A percentile compares a stretch with the other conserved stretches of the same genome.
Evolutionary conservation across 2,797 vertebrate genomes (phyloP).

Genomic region (Diceros bicornis): DNA sequence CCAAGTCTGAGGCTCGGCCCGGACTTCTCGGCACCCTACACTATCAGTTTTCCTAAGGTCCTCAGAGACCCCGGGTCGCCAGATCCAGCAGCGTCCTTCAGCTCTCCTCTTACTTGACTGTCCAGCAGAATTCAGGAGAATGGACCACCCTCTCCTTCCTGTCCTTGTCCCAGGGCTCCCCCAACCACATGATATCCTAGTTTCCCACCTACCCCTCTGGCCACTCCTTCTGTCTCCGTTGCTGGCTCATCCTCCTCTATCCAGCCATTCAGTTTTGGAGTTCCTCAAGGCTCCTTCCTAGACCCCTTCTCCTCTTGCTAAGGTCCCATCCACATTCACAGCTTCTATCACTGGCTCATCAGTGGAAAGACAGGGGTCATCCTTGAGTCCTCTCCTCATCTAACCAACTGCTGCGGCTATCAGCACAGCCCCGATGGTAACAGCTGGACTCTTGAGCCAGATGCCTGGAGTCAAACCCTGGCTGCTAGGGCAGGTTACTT

Average conservation of each 20-base stretch:
- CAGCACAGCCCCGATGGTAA: neutral
- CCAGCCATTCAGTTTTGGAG: neutral
- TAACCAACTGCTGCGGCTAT: fast-evolving
- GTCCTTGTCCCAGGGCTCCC: neutral
- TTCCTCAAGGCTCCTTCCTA: neutral
- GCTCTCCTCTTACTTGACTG: neutral
- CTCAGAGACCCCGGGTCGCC: neutral
- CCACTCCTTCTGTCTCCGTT: neutral
- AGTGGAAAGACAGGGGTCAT: neutral
- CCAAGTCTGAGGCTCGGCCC: neutral
- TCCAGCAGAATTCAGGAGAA: neutral
- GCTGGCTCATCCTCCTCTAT: neutral
- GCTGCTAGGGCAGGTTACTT: neutral
- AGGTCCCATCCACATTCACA: neutral
- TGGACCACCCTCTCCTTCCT: neutral
- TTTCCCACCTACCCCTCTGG: neutral
- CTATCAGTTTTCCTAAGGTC: neutral
- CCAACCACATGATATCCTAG: neutral
- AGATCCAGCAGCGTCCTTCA: neutral
- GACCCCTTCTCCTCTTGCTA: neutral
- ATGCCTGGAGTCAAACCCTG: neutral
- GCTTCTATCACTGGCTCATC: neutral
- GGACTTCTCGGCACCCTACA: neutral
- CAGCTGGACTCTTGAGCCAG: neutral
- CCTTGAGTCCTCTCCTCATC: neutral